Evolutionary conservation across 2,888 invertebrate genomes (phyloP).

Genomic region (Rhingia campestris): DNA sequence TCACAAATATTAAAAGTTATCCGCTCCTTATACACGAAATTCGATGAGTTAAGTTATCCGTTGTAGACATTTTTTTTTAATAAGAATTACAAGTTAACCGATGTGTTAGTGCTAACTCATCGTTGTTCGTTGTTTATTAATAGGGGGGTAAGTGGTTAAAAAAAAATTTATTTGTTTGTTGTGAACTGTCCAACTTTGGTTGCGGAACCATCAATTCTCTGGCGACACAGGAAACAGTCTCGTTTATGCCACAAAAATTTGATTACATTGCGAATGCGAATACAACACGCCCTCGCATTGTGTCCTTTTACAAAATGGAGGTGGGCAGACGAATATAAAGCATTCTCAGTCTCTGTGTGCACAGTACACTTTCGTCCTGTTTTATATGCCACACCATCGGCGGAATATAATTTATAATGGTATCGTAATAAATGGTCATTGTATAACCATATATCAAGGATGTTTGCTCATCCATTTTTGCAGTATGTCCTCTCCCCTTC

Average conservation of each 20-base stretch:
- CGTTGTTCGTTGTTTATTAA: too few relatives aligned
- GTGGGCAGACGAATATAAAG: constrained; percentile 1
- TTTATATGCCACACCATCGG: constrained; percentile 74
- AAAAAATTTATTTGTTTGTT: neutral
- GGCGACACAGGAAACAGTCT: constrained; percentile 54
- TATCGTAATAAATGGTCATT: constrained; percentile 77
- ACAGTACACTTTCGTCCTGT: constrained; percentile 46
- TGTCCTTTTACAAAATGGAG: neutral
- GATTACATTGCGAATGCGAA: constrained; percentile 63
- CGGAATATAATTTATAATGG: constrained; percentile 76
- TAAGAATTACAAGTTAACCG: too few relatives aligned
- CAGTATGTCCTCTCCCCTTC: constrained; percentile 22
- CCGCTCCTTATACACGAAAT: too few relatives aligned
- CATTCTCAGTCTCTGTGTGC: neutral
- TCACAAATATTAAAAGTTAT: too few relatives aligned
- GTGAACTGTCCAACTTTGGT: constrained; percentile 25
- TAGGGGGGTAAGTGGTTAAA: too few relatives aligned
- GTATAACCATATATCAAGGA: constrained; percentile 76
- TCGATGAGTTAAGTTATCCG: too few relatives aligned
- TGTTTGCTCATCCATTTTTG: constrained; percentile 72
- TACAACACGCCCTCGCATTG: constrained; percentile 37
- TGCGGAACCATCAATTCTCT: constrained; percentile 64
- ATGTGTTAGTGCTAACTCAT: too few relatives aligned
- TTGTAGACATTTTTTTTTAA: too few relatives aligned
- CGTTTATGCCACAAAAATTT: constrained; percentile 67